Base-by-base conservation (phyloP, 2,113 vertebrate genomes). In the Actinemys pallida region DNA sequence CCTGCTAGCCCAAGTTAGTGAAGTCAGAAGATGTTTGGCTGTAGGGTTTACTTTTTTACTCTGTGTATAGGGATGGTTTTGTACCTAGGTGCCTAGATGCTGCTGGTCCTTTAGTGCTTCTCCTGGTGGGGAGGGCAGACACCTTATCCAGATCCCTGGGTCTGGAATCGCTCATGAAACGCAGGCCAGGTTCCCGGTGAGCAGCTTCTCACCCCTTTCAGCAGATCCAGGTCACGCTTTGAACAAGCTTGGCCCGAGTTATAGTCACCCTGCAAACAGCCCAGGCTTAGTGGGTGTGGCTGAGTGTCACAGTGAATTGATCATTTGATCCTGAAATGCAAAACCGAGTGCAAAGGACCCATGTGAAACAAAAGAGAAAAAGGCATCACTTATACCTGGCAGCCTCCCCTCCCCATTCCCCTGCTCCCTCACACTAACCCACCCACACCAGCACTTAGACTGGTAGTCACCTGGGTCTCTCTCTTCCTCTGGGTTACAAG, bases 41-140 rank as follows among this genome's bases (percentile, higher is more conserved):
- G 27, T 27, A 31, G 5, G 72, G 31, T 72, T 42, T 0, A 0
- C n/a, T 0, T 12, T 86, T 75, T 79, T 79, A 35, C 25, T n/a
- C 50, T 4, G 19, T 11, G 1, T 3, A 1, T 0, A 0, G 39
- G 42, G 10, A n/a, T 24, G n/a, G 69, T 22, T 72, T 72, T 22
- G 7, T 3, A 3, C 20, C n/a, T 72, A 49, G 85, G 17, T 53
- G 52, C 65, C 16, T 72, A 35, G 19, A 22, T 72, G n/a, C 35
- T 5, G 13, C 45, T 29, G 45, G 25, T 45, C 25, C 12, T 29
- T 79, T 49, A 29, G 76, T 17, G 13, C 42, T 78, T 42, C 11
- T 47, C 42, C 25, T 42, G 14, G 27, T 49, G 14, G 76, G 45
- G 45, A 49, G 45, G 27, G 65, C 35, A 39, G 19, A 39, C 19